Evolutionary conservation across 92 coral and sea anemone species (phyloP), one percentile per base, ranked within the genome.

Genomic region (Epizoanthus stellaris): DNA sequence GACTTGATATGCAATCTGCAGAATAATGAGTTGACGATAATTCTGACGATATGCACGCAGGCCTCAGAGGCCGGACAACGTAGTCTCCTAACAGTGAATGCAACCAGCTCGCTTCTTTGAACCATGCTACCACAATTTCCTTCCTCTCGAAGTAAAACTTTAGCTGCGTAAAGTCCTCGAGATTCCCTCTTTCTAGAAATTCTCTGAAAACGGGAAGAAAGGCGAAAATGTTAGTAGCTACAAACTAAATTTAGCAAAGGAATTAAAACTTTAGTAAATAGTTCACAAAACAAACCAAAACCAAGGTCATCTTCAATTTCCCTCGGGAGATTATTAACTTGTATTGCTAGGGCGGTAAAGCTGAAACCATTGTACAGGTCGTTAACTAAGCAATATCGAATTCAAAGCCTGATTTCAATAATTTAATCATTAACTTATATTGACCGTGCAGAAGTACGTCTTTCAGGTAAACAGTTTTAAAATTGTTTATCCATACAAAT

Each of bases 81-180:
- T 95, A 95, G 65, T 97, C 99, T 84, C 99, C 97, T 5, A 97
- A 86, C 20, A 97, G 84, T 7, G 99, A 90, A 69, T 97, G 98
- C 86, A 97, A 80, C 99, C 99, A 97, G 43, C 95, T 91, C 76
- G 95, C 95, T 83, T 97, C 98, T 74, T 97, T 97, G 87, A 97
- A 97, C 99, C 99, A 97, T 14, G 94, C 97, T n/a, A 97, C 99
- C 12, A 97, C 98, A 16, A 97, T 90, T 86, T 97, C 99, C 80
- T 95, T 95, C 69, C 99, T 91, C 77, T 97, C 99, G 63, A 95
- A 97, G 86, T 87, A 97, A 86, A 91, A 92, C 85, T 94, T 97
- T 69, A 97, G 94, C 60, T 94, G 94, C 6, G 95, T 75, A 77
- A 95, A 97, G 88, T 94, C 95, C 59, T 95, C 98, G 34, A 97